phyloP scores from a whole-genome alignment of 2,113 vertebrate genomes.

The Sceloporus tristichus region DNA sequence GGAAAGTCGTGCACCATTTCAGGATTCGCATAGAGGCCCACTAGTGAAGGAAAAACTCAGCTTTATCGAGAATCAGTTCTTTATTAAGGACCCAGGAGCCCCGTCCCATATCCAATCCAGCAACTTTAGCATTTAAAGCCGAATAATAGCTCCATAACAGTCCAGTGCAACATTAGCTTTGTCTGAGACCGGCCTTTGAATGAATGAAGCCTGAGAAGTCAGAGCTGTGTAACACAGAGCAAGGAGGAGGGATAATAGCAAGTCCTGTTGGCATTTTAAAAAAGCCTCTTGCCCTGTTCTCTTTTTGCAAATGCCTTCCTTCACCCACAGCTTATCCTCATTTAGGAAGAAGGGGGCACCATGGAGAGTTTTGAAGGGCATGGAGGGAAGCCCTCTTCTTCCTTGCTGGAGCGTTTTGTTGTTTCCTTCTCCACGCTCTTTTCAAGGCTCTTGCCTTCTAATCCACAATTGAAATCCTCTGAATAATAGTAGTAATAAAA shows the following conservation, averaged over 20 bases:
- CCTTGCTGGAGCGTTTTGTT: constrained; percentile 21
- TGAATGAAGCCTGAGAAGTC: background rate
- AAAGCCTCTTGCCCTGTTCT: background rate
- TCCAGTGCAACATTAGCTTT: no score
- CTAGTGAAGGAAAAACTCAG: no score
- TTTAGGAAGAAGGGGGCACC: background rate
- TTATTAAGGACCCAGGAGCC: no score
- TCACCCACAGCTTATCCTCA: background rate
- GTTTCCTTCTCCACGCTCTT: accelerated
- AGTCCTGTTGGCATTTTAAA: accelerated
- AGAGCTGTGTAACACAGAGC: background rate
- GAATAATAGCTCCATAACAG: no score
- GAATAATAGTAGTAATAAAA: background rate
- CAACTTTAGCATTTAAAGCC: no score
- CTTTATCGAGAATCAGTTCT: no score
- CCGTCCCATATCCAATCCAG: no score
- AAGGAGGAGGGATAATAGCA: background rate
- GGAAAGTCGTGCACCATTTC: no score
- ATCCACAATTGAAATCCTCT: background rate
- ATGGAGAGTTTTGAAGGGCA: background rate
- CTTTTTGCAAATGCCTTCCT: background rate
- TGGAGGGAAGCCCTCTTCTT: background rate
- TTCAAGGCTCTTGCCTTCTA: constrained; percentile 41
- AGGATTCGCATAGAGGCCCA: no score
- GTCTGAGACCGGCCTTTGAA: background rate